Evolutionary conservation across 2,888 invertebrate genomes (phyloP).

Genomic region (Pterostichus niger): DNA sequence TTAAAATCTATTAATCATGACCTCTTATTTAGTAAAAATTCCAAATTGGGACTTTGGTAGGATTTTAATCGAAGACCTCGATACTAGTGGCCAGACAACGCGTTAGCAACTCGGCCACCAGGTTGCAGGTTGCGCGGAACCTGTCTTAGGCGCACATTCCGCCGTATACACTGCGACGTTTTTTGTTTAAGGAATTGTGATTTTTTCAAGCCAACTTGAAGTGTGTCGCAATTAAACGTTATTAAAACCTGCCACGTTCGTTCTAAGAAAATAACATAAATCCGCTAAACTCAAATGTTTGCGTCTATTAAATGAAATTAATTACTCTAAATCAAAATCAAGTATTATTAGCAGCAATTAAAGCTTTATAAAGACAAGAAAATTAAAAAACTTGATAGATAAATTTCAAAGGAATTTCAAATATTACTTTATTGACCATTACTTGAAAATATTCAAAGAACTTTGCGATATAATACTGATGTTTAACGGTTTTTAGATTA

Average conservation of each 20-base stretch:
- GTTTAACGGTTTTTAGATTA: conserved; percentile 22
- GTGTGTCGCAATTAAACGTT: conserved; percentile 60
- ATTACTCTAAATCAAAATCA: conserved; percentile 9
- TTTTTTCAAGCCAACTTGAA: conserved; percentile 52
- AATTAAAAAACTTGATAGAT: conserved; percentile 10
- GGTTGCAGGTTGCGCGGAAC: conserved; percentile 40
- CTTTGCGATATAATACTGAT: neutral
- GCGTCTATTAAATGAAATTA: conserved; percentile 41
- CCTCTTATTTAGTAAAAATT: neutral
- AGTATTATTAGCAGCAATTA: conserved; percentile 17
- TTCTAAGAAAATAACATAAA: conserved; percentile 21
- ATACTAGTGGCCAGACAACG: conserved; percentile 31
- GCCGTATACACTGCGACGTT: conserved; percentile 18
- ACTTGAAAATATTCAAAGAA: neutral
- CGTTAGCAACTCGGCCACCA: conserved; percentile 46
- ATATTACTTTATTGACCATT: conserved; percentile 8
- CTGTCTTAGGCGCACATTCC: conserved; percentile 52
- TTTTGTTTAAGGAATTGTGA: conserved; percentile 51
- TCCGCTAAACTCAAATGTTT: conserved; percentile 16
- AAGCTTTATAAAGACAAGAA: neutral
- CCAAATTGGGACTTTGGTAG: conserved; percentile 35
- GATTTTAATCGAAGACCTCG: conserved; percentile 57
- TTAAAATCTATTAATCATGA: neutral
- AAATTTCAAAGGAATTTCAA: conserved; percentile 1
- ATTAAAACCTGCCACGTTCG: conserved; percentile 29